Percentiles rank a stretch among this genome's conserved stretches.
Evolutionary conservation across 2,888 invertebrate species (phyloP).

Genomic region (Torymus tubicola): DNA sequence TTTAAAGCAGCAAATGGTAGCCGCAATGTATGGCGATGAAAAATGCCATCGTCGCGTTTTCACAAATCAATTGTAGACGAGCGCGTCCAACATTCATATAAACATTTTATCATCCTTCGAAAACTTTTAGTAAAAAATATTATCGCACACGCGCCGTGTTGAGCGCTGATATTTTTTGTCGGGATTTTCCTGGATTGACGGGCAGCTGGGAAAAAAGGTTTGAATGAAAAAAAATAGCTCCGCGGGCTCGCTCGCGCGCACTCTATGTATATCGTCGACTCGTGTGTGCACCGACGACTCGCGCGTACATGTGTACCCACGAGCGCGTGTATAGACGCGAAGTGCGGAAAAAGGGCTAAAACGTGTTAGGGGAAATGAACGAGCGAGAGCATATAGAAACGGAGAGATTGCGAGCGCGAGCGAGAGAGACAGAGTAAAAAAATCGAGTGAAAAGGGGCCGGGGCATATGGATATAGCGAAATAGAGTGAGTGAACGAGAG

Average conservation of each 20-base stretch:
- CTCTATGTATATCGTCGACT: not conserved
- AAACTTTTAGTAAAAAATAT: conserved; percentile 50
- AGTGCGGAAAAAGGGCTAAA: conserved; percentile 40
- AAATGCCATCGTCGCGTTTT: conserved; percentile 6
- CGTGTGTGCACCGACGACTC: not conserved
- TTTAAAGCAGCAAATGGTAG: not conserved
- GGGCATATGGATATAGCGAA: conserved; percentile 21
- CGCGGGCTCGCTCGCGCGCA: not conserved
- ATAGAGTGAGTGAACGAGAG: conserved; percentile 34
- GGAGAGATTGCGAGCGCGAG: conserved; percentile 30
- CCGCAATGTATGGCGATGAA: not conserved
- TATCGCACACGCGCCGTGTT: conserved; percentile 6
- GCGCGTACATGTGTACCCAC: conserved; percentile 8
- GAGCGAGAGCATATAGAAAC: conserved; percentile 28
- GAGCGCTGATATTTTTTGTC: conserved; percentile 20
- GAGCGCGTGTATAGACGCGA: not conserved
- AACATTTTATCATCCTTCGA: conserved; percentile 43
- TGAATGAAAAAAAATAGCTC: conserved; percentile 14
- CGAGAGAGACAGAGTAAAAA: conserved; percentile 22
- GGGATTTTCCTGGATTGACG: conserved; percentile 36
- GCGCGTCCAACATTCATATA: conserved; percentile 8
- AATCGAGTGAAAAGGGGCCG: conserved; percentile 52
- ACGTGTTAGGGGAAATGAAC: conserved; percentile 33
- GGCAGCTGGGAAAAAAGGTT: conserved; percentile 43
- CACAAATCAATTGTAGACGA: conserved; percentile 20